phyloP scores from a whole-genome alignment of 2,888 invertebrate species.

The Leucozona laternaria region DNA sequence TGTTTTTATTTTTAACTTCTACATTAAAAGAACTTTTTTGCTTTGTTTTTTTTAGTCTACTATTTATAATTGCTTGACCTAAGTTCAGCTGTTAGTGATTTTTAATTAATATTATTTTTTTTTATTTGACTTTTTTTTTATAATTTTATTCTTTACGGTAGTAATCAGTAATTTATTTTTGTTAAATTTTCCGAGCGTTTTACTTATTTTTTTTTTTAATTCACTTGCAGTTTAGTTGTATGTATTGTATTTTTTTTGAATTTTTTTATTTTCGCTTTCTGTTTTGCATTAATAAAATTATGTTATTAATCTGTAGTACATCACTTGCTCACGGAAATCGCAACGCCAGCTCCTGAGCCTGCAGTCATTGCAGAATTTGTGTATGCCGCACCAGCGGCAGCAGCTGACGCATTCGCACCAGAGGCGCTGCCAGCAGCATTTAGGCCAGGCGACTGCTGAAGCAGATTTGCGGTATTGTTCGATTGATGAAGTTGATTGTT shows the following conservation, averaged over 20 bases:
- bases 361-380: conserved; percentile 79
- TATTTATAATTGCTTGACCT: conserved; percentile 76
- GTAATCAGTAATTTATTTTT: conserved; percentile 70
- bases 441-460: conserved; percentile 73
- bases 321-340: conserved; percentile 79
- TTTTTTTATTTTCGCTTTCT: conserved; percentile 65
- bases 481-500: conserved; percentile 79
- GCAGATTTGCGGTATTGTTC: conserved; percentile 80
- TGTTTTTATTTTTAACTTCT: conserved; percentile 64
- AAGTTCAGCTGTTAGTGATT: conserved; percentile 76
- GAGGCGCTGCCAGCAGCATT: conserved; percentile 81
- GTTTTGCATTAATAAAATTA: conserved; percentile 72
- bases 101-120: conserved; percentile 75
- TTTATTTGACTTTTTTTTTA: conserved; percentile 71
- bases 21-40: conserved; percentile 77
- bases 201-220: conserved; percentile 58
- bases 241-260: conserved; percentile 37
- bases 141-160: conserved; percentile 71
- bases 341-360: conserved; percentile 78
- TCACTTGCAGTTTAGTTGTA: conserved; percentile 72
- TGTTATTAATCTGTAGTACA: conserved; percentile 78
- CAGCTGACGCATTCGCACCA: conserved; percentile 76
- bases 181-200: conserved; percentile 71
- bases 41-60: conserved; percentile 73
- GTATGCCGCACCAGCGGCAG: conserved; percentile 78